Percentiles rank a stretch among this genome's conserved stretches.
Evolutionary conservation across 2,888 invertebrate genomes (phyloP).

Genomic region (Thymelicus lineola): DNA sequence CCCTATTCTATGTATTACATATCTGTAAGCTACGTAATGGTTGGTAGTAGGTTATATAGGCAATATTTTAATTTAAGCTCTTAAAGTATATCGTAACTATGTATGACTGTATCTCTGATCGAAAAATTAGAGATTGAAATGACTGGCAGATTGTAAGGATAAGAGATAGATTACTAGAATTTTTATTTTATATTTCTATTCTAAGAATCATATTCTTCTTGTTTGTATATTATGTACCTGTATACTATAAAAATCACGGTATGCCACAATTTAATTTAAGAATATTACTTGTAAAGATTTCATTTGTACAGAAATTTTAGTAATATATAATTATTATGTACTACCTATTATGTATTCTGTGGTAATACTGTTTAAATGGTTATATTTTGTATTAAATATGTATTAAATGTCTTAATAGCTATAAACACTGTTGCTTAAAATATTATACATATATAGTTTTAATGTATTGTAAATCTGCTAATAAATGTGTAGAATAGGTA

Average conservation of each 20-base stretch:
- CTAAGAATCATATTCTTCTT: neutral
- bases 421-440: conserved; percentile 17
- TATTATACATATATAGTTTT: conserved; percentile 38
- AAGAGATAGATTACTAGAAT: neutral
- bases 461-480: conserved; percentile 33
- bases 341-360: too few species aligned
- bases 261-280: conserved; percentile 34
- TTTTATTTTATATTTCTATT: neutral
- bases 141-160: conserved; percentile 15
- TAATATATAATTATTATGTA: too few species aligned
- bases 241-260: conserved; percentile 3
- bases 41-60: neutral
- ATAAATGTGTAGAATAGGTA: conserved; percentile 54
- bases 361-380: neutral
- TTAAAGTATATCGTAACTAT: neutral
- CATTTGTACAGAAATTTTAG: conserved; percentile 29
- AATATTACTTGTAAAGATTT: conserved; percentile 17
- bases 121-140: conserved; percentile 2
- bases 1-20: neutral
- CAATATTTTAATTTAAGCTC: neutral
- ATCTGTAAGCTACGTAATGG: neutral
- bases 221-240: conserved; percentile 23
- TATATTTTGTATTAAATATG: conserved; percentile 11
- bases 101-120: neutral
- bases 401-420: conserved; percentile 9